Conservation (phyloP, 2,113 vertebrate species). For the Athene cunicularia region DNA sequence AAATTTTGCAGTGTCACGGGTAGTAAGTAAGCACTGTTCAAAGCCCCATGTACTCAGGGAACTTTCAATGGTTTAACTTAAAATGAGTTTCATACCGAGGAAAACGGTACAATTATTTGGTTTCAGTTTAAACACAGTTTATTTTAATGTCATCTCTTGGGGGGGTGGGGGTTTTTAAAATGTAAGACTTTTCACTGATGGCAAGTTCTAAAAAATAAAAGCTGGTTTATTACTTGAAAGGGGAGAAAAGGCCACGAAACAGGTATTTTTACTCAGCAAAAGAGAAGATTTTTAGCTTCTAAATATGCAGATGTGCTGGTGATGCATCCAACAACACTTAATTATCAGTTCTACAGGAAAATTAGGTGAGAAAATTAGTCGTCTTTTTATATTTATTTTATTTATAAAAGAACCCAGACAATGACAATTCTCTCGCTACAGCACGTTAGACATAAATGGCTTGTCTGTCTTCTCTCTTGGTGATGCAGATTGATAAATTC, state of each 20-base stretch:
- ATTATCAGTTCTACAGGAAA: constrained; percentile 86
- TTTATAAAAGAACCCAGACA: constrained; percentile 75
- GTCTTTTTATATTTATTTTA: constrained; percentile 84
- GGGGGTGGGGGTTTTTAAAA: neutral
- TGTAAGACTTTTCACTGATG: neutral
- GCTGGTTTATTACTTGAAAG: neutral
- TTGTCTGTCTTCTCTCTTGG: neutral
- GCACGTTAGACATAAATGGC: constrained; percentile 18
- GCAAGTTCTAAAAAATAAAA: neutral
- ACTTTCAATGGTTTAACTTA: constrained; percentile 38
- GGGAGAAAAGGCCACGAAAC: constrained; percentile 36
- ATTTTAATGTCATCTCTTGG: neutral
- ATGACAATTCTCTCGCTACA: constrained; percentile 57
- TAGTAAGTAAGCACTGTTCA: neutral
- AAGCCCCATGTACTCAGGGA: neutral
- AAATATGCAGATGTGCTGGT: constrained; percentile 80
- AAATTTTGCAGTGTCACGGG: neutral
- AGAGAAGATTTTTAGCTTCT: constrained; percentile 71
- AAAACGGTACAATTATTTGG: neutral
- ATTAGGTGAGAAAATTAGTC: constrained; percentile 87
- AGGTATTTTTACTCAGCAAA: constrained; percentile 68
- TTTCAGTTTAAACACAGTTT: constrained; percentile 8
- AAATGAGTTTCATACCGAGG: neutral
- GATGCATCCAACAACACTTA: constrained; percentile 82
- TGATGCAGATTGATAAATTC: neutral